Evolutionary conservation across 1,140 invertebrate genomes (phyloP).

Genomic region (Cydia splendana): DNA sequence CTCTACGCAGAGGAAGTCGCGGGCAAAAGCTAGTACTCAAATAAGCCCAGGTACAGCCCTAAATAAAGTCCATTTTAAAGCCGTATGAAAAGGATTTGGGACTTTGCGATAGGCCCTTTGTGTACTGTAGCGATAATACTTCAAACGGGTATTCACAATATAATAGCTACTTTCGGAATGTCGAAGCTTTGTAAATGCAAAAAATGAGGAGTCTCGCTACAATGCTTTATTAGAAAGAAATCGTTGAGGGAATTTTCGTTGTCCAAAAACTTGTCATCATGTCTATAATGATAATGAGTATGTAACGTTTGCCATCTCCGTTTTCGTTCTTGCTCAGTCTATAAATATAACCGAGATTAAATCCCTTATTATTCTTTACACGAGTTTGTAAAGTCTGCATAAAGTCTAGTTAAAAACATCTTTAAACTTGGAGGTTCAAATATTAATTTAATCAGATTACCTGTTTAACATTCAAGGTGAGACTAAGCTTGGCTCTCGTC

Average conservation of each 20-base stretch:
- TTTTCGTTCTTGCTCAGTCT: too few relatives aligned
- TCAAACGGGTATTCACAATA: conserved; percentile 14
- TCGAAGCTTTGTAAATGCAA: background rate
- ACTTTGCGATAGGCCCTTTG: conserved; percentile 4
- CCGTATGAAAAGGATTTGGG: conserved; percentile 10
- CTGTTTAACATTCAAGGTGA: background rate
- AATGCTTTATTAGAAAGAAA: conserved; percentile 4
- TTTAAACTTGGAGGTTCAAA: too few relatives aligned
- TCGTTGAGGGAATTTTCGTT: background rate
- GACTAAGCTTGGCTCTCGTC: background rate
- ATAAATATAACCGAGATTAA: too few relatives aligned
- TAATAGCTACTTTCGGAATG: conserved; percentile 1
- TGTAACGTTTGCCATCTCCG: too few relatives aligned
- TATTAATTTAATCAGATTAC: background rate
- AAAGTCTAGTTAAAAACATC: too few relatives aligned
- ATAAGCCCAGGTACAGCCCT: background rate
- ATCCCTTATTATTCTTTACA: too few relatives aligned
- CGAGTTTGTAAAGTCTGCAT: too few relatives aligned
- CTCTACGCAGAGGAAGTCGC: too few relatives aligned
- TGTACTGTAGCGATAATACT: conserved; percentile 25
- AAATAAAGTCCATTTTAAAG: background rate
- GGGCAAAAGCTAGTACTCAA: too few relatives aligned
- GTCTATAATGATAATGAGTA: too few relatives aligned
- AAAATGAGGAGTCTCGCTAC: background rate
- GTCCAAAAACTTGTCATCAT: background rate